A percentile compares a stretch with the other conserved stretches of the same genome.
Conservation (phyloP, 1,140 invertebrate genomes). For the Hypothenemus hampei region DNA sequence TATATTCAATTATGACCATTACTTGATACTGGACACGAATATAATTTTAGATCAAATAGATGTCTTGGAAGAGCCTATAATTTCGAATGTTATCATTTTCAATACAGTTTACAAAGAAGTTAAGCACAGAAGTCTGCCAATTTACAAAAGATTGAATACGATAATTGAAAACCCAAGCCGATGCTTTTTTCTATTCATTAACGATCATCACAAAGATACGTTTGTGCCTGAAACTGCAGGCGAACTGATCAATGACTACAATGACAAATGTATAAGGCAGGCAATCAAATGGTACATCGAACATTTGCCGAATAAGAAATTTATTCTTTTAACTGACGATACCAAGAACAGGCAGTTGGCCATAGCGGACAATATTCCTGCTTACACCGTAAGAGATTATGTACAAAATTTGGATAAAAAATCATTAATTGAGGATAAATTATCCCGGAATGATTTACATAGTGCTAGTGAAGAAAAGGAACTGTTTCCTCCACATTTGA, state of each 20-base stretch:
- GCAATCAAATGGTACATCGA: slow-evolving; percentile 77
- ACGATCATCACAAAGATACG: slow-evolving; percentile 93
- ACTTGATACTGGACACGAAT: slow-evolving; percentile 89
- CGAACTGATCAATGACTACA: slow-evolving; percentile 85
- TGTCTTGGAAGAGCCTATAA: slow-evolving; percentile 74
- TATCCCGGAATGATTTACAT: slow-evolving; percentile 62
- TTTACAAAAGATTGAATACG: slow-evolving; percentile 84
- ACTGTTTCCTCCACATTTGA: slow-evolving; percentile 81
- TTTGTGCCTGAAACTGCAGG: slow-evolving; percentile 75
- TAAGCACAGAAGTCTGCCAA: slow-evolving; percentile 78
- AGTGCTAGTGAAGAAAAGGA: slow-evolving; percentile 59
- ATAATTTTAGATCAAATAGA: slow-evolving; percentile 70
- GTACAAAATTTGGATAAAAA: slow-evolving; percentile 43
- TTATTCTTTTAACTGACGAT: slow-evolving; percentile 86
- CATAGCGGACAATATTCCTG: slow-evolving; percentile 59
- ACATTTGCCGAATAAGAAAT: slow-evolving; percentile 59
- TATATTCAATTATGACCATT: slow-evolving; percentile 66
- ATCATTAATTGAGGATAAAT: slow-evolving; percentile 72
- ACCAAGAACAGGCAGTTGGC: slow-evolving; percentile 71
- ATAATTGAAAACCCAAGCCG: slow-evolving; percentile 72
- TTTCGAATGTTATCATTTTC: slow-evolving; percentile 86
- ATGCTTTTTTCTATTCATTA: slow-evolving; percentile 89
- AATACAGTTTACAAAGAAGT: slow-evolving; percentile 95
- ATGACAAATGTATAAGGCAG: slow-evolving; percentile 83
- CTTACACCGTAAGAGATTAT: slow-evolving; percentile 52